These are phyloP conservation scores for Metaphire vulgaris DNA, from an alignment of 1,140 invertebrate species.

Conservation along the genomic window DNA sequence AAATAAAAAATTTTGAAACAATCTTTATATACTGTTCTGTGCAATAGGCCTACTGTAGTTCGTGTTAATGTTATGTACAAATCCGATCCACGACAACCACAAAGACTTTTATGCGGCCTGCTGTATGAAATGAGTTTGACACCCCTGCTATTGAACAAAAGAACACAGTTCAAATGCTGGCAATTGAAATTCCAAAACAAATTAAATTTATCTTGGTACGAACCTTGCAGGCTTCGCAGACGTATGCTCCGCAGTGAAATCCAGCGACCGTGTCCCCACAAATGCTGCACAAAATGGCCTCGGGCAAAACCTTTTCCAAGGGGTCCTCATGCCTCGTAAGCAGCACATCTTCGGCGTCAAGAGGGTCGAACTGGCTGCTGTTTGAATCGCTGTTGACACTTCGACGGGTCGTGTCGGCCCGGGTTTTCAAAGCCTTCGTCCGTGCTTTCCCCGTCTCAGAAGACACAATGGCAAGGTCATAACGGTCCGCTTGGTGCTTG, in stretches of 20 bases:
- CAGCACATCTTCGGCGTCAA: neutral
- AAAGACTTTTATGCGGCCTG: no score
- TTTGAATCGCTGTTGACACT: neutral
- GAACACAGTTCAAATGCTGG: no score
- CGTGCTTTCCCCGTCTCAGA: neutral
- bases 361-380: neutral
- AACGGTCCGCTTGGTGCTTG: neutral
- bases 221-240: conserved; percentile 54
- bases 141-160: no score
- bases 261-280: conserved; percentile 50
- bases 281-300: conserved; percentile 42
- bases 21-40: no score
- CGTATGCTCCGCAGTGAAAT: conserved; percentile 52
- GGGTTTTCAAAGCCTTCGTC: neutral
- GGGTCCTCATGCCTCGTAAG: neutral
- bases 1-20: no score
- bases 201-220: no score
- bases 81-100: no score
- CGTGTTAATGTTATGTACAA: no score
- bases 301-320: conserved; percentile 1
- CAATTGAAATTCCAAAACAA: no score
- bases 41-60: no score
- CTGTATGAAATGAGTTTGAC: no score
- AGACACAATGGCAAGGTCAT: neutral
- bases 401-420: neutral